These are phyloP conservation scores for Atethmia centrago DNA, from an alignment of 2,888 invertebrate species.

Conservation along the genomic window DNA sequence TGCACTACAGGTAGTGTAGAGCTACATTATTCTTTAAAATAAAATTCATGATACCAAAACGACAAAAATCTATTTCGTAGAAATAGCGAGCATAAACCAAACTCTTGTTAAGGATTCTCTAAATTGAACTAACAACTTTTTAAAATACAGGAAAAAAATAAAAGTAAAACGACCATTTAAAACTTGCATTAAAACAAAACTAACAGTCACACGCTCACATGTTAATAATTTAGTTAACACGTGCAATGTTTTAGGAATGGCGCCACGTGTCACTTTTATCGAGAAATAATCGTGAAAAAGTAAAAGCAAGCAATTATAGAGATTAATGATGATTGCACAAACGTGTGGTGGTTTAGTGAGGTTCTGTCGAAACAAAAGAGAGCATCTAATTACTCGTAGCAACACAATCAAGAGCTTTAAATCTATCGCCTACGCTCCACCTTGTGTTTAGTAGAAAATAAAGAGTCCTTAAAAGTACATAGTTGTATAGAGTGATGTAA, in stretches of 20 bases:
- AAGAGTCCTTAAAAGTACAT: background rate
- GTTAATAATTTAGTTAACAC: constrained; percentile 50
- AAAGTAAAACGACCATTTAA: constrained; percentile 11
- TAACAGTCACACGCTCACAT: constrained; percentile 23
- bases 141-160: constrained; percentile 2
- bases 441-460: background rate
- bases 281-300: constrained; percentile 5
- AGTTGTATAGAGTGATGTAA: background rate
- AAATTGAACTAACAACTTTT: background rate
- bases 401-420: background rate
- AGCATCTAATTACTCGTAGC: background rate
- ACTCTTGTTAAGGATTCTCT: no score
- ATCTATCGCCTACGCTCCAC: background rate
- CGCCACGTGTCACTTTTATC: constrained; percentile 31
- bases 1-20: no score
- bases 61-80: background rate
- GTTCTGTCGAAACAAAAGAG: background rate
- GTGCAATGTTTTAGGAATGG: constrained; percentile 28
- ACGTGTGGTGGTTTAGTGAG: constrained; percentile 17
- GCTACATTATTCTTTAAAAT: background rate
- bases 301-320: constrained; percentile 16
- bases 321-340: constrained; percentile 16
- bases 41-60: background rate
- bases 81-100: background rate
- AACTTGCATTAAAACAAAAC: constrained; percentile 29